Base-by-base conservation (phyloP, 2,888 invertebrate species). In the Plebejus anna region DNA sequence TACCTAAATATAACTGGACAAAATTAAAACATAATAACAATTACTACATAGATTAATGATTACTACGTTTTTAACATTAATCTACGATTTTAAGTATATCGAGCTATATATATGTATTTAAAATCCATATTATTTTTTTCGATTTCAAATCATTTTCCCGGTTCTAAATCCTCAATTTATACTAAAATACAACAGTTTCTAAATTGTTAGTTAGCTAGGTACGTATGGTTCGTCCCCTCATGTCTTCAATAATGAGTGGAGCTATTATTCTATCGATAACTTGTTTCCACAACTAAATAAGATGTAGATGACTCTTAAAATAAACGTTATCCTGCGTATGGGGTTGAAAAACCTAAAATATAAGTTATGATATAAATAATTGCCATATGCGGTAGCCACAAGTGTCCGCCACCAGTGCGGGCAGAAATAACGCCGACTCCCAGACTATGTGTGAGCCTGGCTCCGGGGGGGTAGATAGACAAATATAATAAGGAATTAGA, bases 321-420 rank as follows among this genome's bases (percentile, higher is more conserved):
- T 36, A 36, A 66, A 36, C 13, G 66, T 66, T 66, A 36, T 66
- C 32, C 73, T 32, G 51, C 55, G 73, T 55, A 51, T 47, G 47
- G 73, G 73, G 72, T 72, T 28, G 55, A 55, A 51, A 51, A 55
- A 55, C 73, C 32, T 22, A 73, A 73, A 73, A 55, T 51, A 55
- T 55, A 73, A 28, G 7, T 73, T 73, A 32, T 55, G 72, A 22
- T 73, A 73, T 51, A 51, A 73, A 73, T 73, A 73, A 71, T 76
- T 36, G 70, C 84, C 87, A 90, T 83, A 87, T 89, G 88, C 86
- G 82, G 86, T 86, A 86, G 87, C 91, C 90, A 91, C 90, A 86
- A 86, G 84, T 90, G 91, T 90, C 89, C 90, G 88, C 92, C 92
- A 89, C 89, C 90, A 87, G 86, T 82, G 89, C 88, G 92, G 85